A percentile compares a stretch with the other conserved stretches of the same genome.
Conservation (phyloP, 2,888 invertebrate species). For the Polydrusus cervinus region DNA sequence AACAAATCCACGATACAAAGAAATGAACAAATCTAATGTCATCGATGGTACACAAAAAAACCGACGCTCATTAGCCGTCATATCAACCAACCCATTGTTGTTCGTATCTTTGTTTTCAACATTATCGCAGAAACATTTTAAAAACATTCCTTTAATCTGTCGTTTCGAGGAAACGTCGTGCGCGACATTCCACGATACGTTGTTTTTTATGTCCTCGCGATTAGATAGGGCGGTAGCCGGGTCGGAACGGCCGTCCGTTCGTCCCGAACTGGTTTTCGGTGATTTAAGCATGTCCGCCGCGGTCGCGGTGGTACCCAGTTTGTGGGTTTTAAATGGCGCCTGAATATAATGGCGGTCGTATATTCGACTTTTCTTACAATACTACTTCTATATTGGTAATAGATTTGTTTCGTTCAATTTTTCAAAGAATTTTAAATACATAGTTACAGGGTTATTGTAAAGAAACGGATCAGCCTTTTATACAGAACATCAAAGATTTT, state of each 20-base stretch:
- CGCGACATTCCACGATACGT: constrained; percentile 31
- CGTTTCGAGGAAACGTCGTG: constrained; percentile 34
- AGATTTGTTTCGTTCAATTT: too few species aligned
- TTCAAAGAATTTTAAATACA: too few species aligned
- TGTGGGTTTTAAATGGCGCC: constrained; percentile 18
- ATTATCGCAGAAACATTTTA: constrained; percentile 21
- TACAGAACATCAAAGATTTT: too few species aligned
- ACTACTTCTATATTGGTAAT: not conserved
- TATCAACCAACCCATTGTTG: constrained; percentile 9
- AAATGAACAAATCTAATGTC: not conserved
- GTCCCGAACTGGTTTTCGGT: constrained; percentile 39
- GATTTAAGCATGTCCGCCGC: constrained; percentile 2
- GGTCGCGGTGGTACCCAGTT: not conserved
- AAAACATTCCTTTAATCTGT: constrained; percentile 29
- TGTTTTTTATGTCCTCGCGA: constrained; percentile 22
- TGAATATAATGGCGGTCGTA: constrained; percentile 16
- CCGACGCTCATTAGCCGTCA: not conserved
- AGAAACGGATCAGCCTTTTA: too few species aligned
- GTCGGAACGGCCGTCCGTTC: constrained; percentile 32
- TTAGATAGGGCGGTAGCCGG: constrained; percentile 44
- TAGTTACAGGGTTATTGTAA: too few species aligned
- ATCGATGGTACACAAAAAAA: too few species aligned
- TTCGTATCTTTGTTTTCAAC: constrained; percentile 11
- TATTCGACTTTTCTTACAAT: not conserved
- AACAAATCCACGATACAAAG: too few species aligned